Evolutionary conservation across 2,888 invertebrate genomes (phyloP).

Genomic region (Tupiocoris notatus): DNA sequence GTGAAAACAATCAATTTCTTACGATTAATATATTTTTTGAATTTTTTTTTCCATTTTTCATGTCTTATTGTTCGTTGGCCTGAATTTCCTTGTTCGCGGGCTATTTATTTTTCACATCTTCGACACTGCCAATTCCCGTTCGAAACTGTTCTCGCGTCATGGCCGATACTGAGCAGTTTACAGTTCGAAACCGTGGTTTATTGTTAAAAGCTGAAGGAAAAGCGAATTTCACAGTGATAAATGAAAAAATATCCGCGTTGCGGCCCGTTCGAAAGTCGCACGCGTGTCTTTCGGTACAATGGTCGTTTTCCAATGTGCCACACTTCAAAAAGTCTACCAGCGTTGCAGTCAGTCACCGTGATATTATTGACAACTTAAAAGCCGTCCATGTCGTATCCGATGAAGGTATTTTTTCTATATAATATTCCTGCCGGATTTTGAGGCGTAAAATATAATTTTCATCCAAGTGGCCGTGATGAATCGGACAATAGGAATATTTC

Average conservation of each 20-base stretch:
- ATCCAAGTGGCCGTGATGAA: background rate
- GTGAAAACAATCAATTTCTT: too few species aligned
- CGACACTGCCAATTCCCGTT: background rate
- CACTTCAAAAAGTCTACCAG: background rate
- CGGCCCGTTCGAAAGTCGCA: background rate
- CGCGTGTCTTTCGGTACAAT: background rate
- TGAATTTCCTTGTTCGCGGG: too few species aligned
- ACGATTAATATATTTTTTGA: background rate
- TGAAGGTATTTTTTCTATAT: background rate
- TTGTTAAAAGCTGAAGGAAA: background rate
- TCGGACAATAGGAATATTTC: background rate
- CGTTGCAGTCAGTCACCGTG: background rate
- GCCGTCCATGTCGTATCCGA: background rate
- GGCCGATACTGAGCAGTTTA: background rate
- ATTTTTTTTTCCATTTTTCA: background rate
- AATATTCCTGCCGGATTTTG: background rate
- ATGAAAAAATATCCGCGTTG: background rate
- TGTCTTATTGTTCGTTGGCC: background rate
- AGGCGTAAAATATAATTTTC: background rate
- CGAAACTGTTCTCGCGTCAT: background rate
- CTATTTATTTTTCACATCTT: too few species aligned
- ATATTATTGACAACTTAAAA: background rate
- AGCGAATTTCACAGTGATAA: background rate
- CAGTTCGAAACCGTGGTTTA: background rate
- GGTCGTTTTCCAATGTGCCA: background rate